Base-by-base conservation (phyloP, 37 sponge, comb jelly and placozoan genomes). In the Tethya wilhelma region DNA sequence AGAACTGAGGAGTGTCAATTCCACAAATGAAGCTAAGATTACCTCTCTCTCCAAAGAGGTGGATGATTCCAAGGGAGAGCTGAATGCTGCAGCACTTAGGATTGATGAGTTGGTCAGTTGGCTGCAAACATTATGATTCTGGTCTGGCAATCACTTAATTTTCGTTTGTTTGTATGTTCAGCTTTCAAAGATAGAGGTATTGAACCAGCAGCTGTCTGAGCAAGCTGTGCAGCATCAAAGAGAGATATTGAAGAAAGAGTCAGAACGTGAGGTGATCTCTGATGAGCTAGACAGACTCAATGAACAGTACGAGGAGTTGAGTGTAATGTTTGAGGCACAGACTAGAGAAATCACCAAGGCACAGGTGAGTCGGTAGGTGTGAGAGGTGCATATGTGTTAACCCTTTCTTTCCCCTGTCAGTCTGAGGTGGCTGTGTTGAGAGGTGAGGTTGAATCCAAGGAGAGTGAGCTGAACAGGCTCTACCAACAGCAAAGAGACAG, bases 251-350 rank as follows among this genome's bases (percentile, higher is more conserved):
- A 76, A 69, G 69, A 84, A 68, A 59, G 85, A 84, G 19, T 57
- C 78, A 17, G 85, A 84, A 70, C 56, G 63, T 14, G 90, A 90
- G 56, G 53, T 90, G 7, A 44, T 90, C 43, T 63, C 22, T 55
- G 86, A 90, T 44, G 90, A 90, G 5, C 45, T 90, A 44, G 90
- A 90, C 20, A 73, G 79, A 37, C 31, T 84, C 19, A 79, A 46
- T 59, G 90, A 90, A n/a, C 86, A 90, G 69, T 78, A 90, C 81
- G 86, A 90, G 77, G 71, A 90, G 56, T 56, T 90, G 56, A 69
- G 41, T 69, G 44, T 1, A 56, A 81, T 53, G 34, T 84, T 75
- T 75, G 86, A 84, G 59, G 30, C 57, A 0, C 86, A 79, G 57
- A 8, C 81, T 22, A 72, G 39, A 2, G 84, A 88, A 25, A 62